A percentile compares a stretch with the other conserved stretches of the same genome.
Evolutionary conservation across 1,140 invertebrate species (phyloP).

Genomic region (Drosophila truncata): DNA sequence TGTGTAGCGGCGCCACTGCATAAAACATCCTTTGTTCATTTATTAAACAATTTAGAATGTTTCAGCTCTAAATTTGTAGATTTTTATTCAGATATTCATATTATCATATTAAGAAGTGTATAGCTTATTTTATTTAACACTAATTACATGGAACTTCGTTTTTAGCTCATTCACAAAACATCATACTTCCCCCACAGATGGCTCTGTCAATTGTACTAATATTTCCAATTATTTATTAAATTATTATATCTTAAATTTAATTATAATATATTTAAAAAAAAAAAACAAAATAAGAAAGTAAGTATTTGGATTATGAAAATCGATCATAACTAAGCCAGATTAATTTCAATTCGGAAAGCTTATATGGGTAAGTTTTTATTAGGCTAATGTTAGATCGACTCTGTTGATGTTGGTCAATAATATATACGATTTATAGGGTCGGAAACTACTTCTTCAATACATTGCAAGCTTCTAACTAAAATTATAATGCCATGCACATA

Average conservation of each 20-base stretch:
- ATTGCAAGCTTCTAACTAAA: neutral
- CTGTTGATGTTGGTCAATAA: neutral
- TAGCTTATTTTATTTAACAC: too few species aligned
- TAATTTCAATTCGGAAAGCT: too few species aligned
- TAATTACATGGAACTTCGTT: neutral
- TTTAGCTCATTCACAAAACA: neutral
- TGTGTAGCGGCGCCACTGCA: neutral
- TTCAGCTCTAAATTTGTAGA: accelerated
- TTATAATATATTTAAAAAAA: neutral
- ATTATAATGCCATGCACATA: neutral
- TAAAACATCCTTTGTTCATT: accelerated
- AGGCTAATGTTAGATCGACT: neutral
- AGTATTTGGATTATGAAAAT: too few species aligned
- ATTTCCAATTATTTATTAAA: neutral
- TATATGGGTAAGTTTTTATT: too few species aligned
- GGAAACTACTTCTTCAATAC: neutral
- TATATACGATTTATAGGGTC: neutral
- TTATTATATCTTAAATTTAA: neutral
- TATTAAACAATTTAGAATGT: neutral
- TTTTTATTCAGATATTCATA: accelerated
- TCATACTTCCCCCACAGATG: neutral
- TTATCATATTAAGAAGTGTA: neutral
- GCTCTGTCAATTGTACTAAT: neutral
- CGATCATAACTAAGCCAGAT: neutral
- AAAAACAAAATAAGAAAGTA: too few species aligned